Conservation (phyloP, 1,140 invertebrate genomes). For the Fopius arisanus region DNA sequence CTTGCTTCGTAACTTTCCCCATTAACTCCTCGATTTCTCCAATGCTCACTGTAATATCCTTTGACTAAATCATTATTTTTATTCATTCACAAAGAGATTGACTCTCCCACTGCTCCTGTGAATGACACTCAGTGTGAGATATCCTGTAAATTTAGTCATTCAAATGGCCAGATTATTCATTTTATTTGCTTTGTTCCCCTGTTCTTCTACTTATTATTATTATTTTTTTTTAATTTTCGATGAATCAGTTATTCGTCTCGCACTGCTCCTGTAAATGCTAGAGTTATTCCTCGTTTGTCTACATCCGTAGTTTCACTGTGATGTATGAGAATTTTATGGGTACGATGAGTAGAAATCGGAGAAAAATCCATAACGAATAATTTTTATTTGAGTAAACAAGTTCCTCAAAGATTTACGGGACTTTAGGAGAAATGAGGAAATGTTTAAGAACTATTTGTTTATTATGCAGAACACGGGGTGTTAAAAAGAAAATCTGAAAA, state of each 20-base stretch:
- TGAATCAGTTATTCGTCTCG: slow-evolving; percentile 7
- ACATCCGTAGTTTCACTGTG: background rate
- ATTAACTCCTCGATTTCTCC: background rate
- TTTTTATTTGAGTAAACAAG: too few relatives aligned
- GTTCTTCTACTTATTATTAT: background rate
- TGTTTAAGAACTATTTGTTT: too few relatives aligned
- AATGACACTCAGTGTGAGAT: background rate
- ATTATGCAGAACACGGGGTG: too few relatives aligned
- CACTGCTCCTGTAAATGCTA: slow-evolving; percentile 15
- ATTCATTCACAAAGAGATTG: background rate
- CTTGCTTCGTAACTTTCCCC: background rate
- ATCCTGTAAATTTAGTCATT: background rate
- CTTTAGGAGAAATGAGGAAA: too few relatives aligned
- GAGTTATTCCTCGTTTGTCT: background rate
- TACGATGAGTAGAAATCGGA: too few relatives aligned
- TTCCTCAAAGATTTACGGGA: too few relatives aligned
- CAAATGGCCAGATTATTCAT: background rate
- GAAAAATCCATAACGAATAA: too few relatives aligned
- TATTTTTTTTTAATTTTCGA: slow-evolving; percentile 12
- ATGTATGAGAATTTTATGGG: background rate
- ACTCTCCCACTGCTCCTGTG: background rate
- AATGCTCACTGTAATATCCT: background rate
- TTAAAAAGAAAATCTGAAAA: too few relatives aligned
- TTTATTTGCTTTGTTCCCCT: background rate
- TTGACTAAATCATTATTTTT: background rate